These are phyloP conservation scores for Trichopria drosophilae DNA, from an alignment of 2,888 invertebrate genomes.

Conservation along the genomic window DNA sequence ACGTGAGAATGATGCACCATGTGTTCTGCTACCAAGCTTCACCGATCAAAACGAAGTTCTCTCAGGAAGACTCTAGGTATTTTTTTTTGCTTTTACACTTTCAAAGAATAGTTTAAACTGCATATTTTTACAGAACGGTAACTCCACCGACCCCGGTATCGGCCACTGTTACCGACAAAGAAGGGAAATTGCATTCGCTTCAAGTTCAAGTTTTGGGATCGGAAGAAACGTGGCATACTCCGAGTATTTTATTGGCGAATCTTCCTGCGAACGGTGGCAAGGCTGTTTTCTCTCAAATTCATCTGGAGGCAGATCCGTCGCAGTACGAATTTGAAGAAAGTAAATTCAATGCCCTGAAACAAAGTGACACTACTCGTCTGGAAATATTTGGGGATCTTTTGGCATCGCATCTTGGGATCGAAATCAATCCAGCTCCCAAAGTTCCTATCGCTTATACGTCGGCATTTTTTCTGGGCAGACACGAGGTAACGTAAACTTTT, in stretches of 20 bases:
- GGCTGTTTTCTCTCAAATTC: constrained; percentile 82
- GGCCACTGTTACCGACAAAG: constrained; percentile 47
- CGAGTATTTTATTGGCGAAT: constrained; percentile 75
- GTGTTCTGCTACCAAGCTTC: constrained; percentile 87
- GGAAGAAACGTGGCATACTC: constrained; percentile 87
- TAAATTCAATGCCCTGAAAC: constrained; percentile 63
- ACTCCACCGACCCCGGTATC: constrained; percentile 48
- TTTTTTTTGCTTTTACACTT: constrained; percentile 11
- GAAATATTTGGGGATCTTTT: constrained; percentile 79
- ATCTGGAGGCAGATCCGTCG: constrained; percentile 77
- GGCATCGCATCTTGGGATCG: constrained; percentile 69
- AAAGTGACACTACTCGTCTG: constrained; percentile 71
- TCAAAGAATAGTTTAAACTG: constrained; percentile 17
- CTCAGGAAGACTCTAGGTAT: constrained; percentile 66
- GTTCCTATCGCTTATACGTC: constrained; percentile 60
- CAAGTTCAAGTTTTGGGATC: constrained; percentile 78
- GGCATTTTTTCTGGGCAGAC: constrained; percentile 79
- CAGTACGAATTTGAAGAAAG: constrained; percentile 67
- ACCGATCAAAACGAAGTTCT: constrained; percentile 79
- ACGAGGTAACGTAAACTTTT: constrained; percentile 76
- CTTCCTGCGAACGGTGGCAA: constrained; percentile 69
- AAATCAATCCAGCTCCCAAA: constrained; percentile 58
- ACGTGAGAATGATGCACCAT: constrained; percentile 84
- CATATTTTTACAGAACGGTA: constrained; percentile 32
- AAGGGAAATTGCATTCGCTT: constrained; percentile 69